Evolutionary conservation across 2,113 vertebrate genomes (phyloP).

Genomic region (Stictonetta naevosa): DNA sequence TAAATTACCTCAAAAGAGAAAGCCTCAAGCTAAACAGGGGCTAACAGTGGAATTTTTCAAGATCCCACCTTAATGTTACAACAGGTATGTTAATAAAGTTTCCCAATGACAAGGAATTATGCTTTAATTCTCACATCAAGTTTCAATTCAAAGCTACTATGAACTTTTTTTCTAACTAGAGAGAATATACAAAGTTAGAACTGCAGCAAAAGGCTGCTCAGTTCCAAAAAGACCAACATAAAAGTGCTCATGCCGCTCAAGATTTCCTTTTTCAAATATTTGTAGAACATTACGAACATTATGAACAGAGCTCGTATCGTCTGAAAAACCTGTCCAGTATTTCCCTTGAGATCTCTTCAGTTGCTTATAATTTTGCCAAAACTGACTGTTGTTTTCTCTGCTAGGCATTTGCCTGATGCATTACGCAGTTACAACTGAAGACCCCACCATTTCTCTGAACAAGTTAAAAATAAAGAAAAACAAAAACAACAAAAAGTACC

Average conservation of each 20-base stretch:
- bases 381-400: rapidly evolving
- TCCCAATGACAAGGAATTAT: not conserved
- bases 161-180: not conserved
- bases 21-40: not conserved
- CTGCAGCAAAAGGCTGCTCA: not conserved
- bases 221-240: rapidly evolving
- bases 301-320: not conserved
- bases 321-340: not conserved
- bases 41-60: not conserved
- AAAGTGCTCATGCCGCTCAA: not conserved
- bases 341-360: not conserved
- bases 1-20: not conserved
- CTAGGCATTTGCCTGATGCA: not conserved
- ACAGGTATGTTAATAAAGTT: rapidly evolving
- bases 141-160: not conserved
- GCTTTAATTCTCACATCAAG: not conserved
- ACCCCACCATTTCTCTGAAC: rapidly evolving
- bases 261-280: no score
- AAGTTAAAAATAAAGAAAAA: not conserved
- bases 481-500: no score
- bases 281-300: not conserved
- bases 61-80: not conserved
- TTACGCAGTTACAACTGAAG: not conserved
- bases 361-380: not conserved
- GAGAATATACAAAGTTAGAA: not conserved